These are phyloP conservation scores for Amitus sp. DNA, from an alignment of 2,888 invertebrate genomes.

Conservation along the genomic window DNA sequence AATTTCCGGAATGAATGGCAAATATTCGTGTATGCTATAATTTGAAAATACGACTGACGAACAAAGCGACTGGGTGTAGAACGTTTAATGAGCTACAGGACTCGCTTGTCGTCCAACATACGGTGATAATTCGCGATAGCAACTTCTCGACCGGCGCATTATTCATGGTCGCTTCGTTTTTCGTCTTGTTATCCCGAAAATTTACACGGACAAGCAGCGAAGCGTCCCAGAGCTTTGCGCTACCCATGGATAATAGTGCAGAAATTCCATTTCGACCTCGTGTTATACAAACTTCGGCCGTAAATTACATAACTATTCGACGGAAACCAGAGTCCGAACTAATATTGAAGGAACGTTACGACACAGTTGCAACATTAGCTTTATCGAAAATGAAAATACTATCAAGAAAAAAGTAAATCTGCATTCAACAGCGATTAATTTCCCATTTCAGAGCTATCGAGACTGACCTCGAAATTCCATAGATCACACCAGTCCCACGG, in stretches of 20 bases:
- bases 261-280: slow-evolving; percentile 5
- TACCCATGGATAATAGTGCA: background rate
- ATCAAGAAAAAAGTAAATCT: background rate
- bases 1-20: too few species aligned
- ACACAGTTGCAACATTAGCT: too few species aligned
- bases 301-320: slow-evolving; percentile 3
- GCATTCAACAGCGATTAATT: background rate
- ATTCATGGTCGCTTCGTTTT: background rate
- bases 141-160: background rate
- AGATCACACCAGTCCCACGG: too few species aligned
- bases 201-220: background rate
- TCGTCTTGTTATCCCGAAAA: slow-evolving; percentile 5
- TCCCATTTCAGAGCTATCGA: background rate
- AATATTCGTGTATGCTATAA: too few species aligned
- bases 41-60: background rate
- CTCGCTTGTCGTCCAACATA: background rate
- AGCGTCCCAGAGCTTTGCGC: background rate
- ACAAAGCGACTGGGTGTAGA: background rate
- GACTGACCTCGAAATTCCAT: too few species aligned
- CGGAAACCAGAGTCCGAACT: background rate
- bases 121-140: slow-evolving; percentile 1
- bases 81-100: background rate
- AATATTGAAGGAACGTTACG: slow-evolving; percentile 6
- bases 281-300: slow-evolving; percentile 1
- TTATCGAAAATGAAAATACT: slow-evolving; percentile 5